phyloP scores from a whole-genome alignment of 2,888 invertebrate species.

The Hetaerina titia region DNA sequence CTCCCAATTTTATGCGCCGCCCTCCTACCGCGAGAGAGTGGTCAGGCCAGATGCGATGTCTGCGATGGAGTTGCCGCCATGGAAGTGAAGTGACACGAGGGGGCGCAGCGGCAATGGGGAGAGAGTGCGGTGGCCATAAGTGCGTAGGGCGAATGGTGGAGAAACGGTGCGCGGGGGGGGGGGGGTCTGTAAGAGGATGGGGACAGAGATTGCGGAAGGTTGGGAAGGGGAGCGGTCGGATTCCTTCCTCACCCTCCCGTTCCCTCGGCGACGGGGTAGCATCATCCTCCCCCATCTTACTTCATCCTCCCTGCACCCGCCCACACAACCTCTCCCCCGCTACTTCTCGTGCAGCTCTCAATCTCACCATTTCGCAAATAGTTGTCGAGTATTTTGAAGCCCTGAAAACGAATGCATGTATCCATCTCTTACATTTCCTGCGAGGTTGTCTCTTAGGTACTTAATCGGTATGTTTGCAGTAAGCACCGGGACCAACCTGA shows the following conservation, averaged over 20 bases:
- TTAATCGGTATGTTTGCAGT: not conserved
- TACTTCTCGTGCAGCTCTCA: not conserved
- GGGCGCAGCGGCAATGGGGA: not conserved
- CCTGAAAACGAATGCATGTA: not conserved
- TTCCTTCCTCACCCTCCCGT: not conserved
- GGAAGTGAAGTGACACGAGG: not conserved
- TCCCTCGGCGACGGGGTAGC: not conserved
- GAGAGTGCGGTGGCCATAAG: not conserved
- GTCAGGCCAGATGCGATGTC: conserved; percentile 52
- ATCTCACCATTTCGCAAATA: not conserved
- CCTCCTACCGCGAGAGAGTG: conserved; percentile 39
- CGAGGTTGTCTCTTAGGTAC: not conserved
- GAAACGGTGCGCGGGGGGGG: too few species aligned
- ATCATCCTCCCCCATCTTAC: not conserved
- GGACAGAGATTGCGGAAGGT: not conserved
- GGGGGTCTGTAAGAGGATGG: not conserved
- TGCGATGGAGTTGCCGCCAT: conserved; percentile 37
- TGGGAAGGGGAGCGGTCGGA: not conserved
- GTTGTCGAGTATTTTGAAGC: not conserved
- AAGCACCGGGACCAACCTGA: too few species aligned
- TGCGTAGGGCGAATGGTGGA: not conserved
- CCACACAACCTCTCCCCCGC: not conserved
- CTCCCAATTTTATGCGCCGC: conserved; percentile 59
- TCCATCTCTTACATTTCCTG: not conserved
- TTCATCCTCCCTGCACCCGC: not conserved